Base-by-base conservation (phyloP, 2,888 invertebrate genomes). In the Folsomia candida region DNA sequence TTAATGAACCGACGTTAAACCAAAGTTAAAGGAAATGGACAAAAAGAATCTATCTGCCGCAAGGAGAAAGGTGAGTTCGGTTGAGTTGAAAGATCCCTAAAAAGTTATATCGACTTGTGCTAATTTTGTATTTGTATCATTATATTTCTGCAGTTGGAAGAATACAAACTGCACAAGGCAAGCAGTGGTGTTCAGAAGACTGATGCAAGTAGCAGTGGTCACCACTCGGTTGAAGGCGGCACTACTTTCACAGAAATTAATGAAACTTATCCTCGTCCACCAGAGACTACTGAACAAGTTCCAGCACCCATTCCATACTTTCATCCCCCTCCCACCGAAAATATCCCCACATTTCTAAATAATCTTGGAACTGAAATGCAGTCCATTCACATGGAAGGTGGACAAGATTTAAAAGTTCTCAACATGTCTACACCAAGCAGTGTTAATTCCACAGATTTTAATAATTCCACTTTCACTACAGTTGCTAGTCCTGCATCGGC, bases 31-130 rank as follows among this genome's bases (percentile, higher is more conserved):
- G 14, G 51, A 72, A n/a, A 68, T 37, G 65, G 73, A 74, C 29
- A 67, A 60, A 18, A 69, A 74, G 24, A 71, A 72, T 27, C 51
- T 74, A 18, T 69, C 69, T 14, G 25, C 74, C 6, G 74, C 74
- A 57, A 25, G 74, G 2, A 67, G 65, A 64, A 74, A 74, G 71
- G 74, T 74, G 59, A 26, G 6, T 58, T 58, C n/a, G n/a, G n/a
- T n/a, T n/a, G n/a, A n/a, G n/a, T n/a, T 29, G 28, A 11, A 3
- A 22, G 24, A 29, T 4, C 25, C 2, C 20, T 54, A 11, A 54
- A 51, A 20, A 54, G 51, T 54, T 26, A n/a, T 57, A 58, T 28
- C 26, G 29, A n/a, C 47, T 25, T n/a, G 25, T 65, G 2, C 27
- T 4, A 14, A 51, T 14, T 25, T 61, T 37, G n/a, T 14, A 14